Percentiles rank a stretch among this genome's conserved stretches.
phyloP scores from a whole-genome alignment of 2,888 invertebrate genomes.

The Phytoseiulus persimilis region DNA sequence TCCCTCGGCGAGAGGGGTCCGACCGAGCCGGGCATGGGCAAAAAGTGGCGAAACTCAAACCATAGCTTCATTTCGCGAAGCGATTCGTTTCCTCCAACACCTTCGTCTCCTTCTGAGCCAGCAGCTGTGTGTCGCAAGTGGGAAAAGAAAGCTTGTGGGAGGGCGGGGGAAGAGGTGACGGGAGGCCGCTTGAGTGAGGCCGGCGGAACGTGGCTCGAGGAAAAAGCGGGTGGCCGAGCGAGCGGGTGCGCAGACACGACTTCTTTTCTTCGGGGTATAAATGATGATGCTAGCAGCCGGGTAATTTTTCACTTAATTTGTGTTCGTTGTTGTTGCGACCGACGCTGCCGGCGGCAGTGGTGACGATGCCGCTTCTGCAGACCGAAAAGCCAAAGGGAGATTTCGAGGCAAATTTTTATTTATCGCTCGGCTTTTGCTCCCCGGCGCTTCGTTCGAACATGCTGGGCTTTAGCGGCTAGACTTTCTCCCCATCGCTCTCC shows the following conservation, averaged over 20 bases:
- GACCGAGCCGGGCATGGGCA: background rate
- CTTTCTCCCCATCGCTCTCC: background rate
- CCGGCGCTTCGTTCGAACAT: background rate
- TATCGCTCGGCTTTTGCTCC: background rate
- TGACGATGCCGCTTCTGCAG: background rate
- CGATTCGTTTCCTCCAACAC: background rate
- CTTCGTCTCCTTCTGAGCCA: background rate
- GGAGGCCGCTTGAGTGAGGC: background rate
- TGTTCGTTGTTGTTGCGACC: slow-evolving; percentile 5
- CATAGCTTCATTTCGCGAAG: background rate
- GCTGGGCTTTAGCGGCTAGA: background rate
- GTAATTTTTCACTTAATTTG: slow-evolving; percentile 5
- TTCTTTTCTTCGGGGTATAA: background rate
- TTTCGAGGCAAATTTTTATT: slow-evolving; percentile 5
- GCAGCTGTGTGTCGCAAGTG: background rate
- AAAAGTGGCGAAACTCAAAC: background rate
- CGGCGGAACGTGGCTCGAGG: background rate
- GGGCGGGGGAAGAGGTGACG: background rate
- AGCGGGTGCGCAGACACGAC: background rate
- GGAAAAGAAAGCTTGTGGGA: background rate
- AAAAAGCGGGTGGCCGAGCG: background rate
- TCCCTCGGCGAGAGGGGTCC: background rate
- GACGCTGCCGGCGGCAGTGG: background rate
- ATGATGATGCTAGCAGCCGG: background rate
- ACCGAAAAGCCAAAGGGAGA: background rate